Evolutionary conservation across 2,888 invertebrate genomes (phyloP).

Genomic region (Melanophora roralis): DNA sequence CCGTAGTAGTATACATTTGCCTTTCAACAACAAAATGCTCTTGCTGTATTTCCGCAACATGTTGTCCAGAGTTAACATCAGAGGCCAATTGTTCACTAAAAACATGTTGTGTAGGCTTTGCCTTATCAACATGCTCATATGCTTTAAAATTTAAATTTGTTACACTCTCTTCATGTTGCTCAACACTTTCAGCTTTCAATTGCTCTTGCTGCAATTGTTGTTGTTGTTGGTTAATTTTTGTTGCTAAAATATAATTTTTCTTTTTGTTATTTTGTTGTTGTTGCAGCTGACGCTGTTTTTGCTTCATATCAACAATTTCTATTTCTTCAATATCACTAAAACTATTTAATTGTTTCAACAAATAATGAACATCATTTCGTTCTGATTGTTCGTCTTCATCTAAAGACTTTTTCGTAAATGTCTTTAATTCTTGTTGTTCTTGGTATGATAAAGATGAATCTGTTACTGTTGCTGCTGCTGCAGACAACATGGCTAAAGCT

Average conservation of each 20-base stretch:
- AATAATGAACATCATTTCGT: constrained; percentile 78
- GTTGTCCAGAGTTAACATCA: constrained; percentile 7
- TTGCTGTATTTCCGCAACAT: constrained; percentile 21
- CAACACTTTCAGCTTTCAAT: constrained; percentile 28
- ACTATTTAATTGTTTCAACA: constrained; percentile 78
- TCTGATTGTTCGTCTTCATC: constrained; percentile 73
- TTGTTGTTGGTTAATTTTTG: constrained; percentile 45
- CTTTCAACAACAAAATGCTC: constrained; percentile 48
- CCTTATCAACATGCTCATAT: constrained; percentile 36
- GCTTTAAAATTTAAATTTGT: constrained; percentile 19
- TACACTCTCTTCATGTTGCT: constrained; percentile 28
- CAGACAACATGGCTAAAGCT: constrained; percentile 39
- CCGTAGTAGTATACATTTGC: constrained; percentile 64
- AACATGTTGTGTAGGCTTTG: constrained; percentile 21
- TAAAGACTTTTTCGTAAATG: constrained; percentile 19
- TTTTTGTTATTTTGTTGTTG: constrained; percentile 45
- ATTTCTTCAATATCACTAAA: constrained; percentile 78
- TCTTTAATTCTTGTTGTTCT: constrained; percentile 45
- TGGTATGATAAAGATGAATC: constrained; percentile 61
- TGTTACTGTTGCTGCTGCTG: constrained; percentile 60
- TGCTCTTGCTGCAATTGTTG: constrained; percentile 56
- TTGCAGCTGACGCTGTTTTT: constrained; percentile 70
- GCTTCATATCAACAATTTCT: constrained; percentile 78
- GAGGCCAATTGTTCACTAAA: constrained; percentile 27
- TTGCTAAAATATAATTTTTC: constrained; percentile 35